These are phyloP conservation scores for Carcharodon carcharias DNA, from an alignment of 2,797 vertebrate genomes.

Conservation along the genomic window DNA sequence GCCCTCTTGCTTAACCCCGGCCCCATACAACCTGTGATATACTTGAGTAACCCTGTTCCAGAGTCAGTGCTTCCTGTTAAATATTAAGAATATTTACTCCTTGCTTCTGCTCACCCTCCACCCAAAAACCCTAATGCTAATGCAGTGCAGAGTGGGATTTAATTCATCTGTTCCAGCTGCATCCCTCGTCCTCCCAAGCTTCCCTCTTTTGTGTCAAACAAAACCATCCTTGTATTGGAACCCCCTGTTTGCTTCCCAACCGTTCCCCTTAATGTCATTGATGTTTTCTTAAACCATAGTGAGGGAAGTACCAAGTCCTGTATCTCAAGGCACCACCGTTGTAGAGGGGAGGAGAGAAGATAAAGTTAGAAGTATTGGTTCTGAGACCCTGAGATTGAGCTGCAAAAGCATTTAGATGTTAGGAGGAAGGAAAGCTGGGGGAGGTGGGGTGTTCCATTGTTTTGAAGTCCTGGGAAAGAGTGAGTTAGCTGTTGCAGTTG, in stretches of 20 bases:
- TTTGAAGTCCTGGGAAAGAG: not conserved
- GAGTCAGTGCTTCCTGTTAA: not conserved
- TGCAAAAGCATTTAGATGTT: not conserved
- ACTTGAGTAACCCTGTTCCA: not conserved
- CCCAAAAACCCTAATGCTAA: constrained; percentile 31
- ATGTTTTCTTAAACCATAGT: not conserved
- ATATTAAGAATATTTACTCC: not conserved
- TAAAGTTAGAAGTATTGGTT: not conserved
- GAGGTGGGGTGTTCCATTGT: not conserved
- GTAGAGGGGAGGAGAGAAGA: not conserved
- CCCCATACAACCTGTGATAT: not conserved
- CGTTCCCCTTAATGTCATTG: not conserved
- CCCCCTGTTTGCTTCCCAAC: not conserved
- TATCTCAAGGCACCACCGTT: not conserved
- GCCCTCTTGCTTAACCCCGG: constrained; percentile 41
- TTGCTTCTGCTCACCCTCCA: not conserved
- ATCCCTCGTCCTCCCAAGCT: not conserved
- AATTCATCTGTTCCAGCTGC: not conserved
- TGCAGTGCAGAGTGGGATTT: not conserved
- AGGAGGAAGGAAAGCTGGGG: not conserved
- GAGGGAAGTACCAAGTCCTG: not conserved
- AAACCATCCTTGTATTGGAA: not conserved
- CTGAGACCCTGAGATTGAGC: not conserved
- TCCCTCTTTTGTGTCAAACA: not conserved
- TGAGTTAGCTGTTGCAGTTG: not conserved